phyloP scores from a whole-genome alignment of 2,888 invertebrate species.

The Pecten maximus region DNA sequence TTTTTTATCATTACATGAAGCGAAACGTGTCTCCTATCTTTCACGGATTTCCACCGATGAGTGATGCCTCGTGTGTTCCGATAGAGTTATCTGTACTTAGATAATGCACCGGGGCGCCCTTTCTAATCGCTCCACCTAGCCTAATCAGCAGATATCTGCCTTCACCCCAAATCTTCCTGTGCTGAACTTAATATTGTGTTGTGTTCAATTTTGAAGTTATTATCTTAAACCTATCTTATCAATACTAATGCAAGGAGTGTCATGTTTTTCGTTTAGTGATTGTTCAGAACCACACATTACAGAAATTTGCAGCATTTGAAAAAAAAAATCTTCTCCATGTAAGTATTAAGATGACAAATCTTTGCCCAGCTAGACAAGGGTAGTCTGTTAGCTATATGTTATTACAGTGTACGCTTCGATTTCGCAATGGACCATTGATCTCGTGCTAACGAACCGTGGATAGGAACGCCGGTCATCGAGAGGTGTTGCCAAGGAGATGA shows the following conservation, averaged over 20 bases:
- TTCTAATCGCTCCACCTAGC: neutral
- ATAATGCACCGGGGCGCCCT: neutral
- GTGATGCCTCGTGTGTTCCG: neutral
- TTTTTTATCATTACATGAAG: neutral
- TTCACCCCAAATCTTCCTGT: neutral
- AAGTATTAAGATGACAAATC: neutral
- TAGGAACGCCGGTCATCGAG: neutral
- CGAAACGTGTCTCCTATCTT: neutral
- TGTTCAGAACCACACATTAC: too few species aligned
- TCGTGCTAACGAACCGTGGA: neutral
- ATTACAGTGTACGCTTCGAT: neutral
- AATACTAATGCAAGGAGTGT: too few species aligned
- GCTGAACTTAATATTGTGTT: neutral
- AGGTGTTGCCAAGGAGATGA: constrained; percentile 6
- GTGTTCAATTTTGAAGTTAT: too few species aligned
- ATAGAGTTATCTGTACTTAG: neutral
- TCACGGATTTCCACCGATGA: neutral
- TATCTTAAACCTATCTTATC: too few species aligned
- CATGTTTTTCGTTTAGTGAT: too few species aligned
- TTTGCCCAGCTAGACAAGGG: neutral
- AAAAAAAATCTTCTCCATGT: neutral
- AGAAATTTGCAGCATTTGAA: neutral
- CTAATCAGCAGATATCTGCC: neutral
- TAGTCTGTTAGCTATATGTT: neutral
- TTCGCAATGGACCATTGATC: neutral